Evolutionary conservation across 2,113 vertebrate genomes (phyloP).

Genomic region (Synchiropus splendidus): DNA sequence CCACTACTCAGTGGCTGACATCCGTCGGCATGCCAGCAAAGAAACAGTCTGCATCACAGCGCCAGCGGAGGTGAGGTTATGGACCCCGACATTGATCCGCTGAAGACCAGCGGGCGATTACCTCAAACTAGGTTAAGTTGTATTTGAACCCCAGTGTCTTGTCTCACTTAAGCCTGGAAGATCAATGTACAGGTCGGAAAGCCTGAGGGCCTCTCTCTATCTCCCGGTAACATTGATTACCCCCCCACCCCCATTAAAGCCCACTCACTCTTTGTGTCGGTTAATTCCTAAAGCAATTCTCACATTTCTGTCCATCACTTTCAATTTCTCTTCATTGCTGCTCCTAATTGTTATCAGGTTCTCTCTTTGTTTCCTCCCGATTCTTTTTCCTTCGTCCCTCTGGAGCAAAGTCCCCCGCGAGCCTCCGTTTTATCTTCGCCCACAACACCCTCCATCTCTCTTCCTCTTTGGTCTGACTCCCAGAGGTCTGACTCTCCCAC

Average conservation of each 20-base stretch:
- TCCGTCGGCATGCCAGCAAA: too few species aligned
- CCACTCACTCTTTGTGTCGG: slow-evolving; percentile 1
- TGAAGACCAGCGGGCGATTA: slow-evolving; percentile 12
- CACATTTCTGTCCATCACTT: slow-evolving; percentile 12
- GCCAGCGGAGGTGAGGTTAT: too few species aligned
- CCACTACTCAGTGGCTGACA: too few species aligned
- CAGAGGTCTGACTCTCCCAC: slow-evolving; percentile 34
- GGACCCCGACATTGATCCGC: slow-evolving; percentile 1
- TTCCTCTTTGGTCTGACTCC: slow-evolving; percentile 19
- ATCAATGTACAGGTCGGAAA: slow-evolving; percentile 43
- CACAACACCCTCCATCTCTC: slow-evolving; percentile 13
- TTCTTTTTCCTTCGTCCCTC: slow-evolving; percentile 19
- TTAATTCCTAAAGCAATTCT: neutral
- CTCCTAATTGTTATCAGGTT: neutral
- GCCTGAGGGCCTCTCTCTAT: slow-evolving; percentile 12
- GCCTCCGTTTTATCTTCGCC: slow-evolving; percentile 22
- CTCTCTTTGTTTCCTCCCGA: slow-evolving; percentile 2
- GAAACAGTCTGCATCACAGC: too few species aligned
- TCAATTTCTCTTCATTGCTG: too few species aligned
- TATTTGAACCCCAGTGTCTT: slow-evolving; percentile 11
- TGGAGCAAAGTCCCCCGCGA: neutral
- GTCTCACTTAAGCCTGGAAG: slow-evolving; percentile 4
- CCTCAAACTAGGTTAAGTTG: slow-evolving; percentile 19
- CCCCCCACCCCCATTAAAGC: slow-evolving; percentile 11
- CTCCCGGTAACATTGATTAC: slow-evolving; percentile 31